A percentile compares a stretch with the other conserved stretches of the same genome.
phyloP scores from a whole-genome alignment of 2,888 invertebrate species.

The Sinopyrophorus schimmeli region DNA sequence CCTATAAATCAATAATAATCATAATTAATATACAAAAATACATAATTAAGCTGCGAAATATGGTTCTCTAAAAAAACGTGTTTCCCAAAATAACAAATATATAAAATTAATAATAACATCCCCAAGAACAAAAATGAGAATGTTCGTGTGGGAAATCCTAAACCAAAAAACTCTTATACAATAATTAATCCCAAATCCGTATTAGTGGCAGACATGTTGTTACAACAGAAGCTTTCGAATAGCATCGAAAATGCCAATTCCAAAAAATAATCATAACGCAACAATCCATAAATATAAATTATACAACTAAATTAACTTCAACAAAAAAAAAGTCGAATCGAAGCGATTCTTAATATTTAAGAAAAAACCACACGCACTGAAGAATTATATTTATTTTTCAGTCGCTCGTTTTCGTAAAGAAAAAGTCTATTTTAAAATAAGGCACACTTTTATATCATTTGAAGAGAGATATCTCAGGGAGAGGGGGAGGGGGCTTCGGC shows the following conservation, averaged over 20 bases:
- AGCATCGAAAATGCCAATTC: slow-evolving; percentile 31
- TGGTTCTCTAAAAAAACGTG: slow-evolving; percentile 24
- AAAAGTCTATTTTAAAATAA: too few species aligned
- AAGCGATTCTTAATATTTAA: too few species aligned
- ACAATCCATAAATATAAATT: slow-evolving; percentile 18
- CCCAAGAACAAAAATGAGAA: too few species aligned
- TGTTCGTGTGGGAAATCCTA: slow-evolving; percentile 19
- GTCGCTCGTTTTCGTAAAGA: too few species aligned
- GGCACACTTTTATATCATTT: too few species aligned
- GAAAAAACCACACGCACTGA: too few species aligned
- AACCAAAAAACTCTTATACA: slow-evolving; percentile 30
- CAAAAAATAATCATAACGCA: slow-evolving; percentile 18
- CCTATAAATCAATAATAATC: slow-evolving; percentile 34
- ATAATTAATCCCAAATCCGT: slow-evolving; percentile 42
- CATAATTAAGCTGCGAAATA: slow-evolving; percentile 37
- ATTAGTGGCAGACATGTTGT: slow-evolving; percentile 51
- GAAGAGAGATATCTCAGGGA: too few species aligned
- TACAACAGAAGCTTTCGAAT: slow-evolving; percentile 51
- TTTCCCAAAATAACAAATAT: slow-evolving; percentile 29
- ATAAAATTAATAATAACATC: too few species aligned
- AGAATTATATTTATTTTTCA: too few species aligned
- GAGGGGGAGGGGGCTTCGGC: too few species aligned
- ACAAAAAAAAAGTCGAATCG: too few species aligned
- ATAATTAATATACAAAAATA: slow-evolving; percentile 34
- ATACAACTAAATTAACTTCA: slow-evolving; percentile 13